Evolutionary conservation across 2,113 vertebrate genomes (phyloP), one percentile per base, ranked within the genome.

Genomic region (Trichomycterus rosablanca): DNA sequence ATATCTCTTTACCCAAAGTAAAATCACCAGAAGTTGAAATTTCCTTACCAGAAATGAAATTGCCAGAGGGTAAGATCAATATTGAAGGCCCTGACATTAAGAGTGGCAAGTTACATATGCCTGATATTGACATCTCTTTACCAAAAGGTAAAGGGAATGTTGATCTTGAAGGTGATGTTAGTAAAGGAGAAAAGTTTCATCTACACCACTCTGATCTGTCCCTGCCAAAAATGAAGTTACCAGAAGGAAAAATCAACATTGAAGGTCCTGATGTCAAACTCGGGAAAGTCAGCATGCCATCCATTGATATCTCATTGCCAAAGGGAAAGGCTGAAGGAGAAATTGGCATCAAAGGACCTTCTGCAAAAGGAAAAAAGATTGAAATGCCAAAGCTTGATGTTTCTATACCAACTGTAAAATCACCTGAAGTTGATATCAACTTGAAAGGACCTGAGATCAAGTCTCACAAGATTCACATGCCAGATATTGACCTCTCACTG

Each of bases 291-390:
- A 70, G 75, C 39, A 72, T 83, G 6, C 82, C 83, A 0, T 67
- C 72, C 16, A 28, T 68, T 3, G 76, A 83, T 32, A 23, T 85
- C 0, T 82, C 81, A 1, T 52, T 88, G 11, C 83, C 82, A 1
- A 82, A 76, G 68, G 62, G 83, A 1, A 76, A 77, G 40, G 7
- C 20, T 54, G 40, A 4, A 16, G 62, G 40, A 7, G 62, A 49
- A n/a, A n/a, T n/a, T n/a, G n/a, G n/a, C n/a, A n/a, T n/a, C n/a
- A n/a, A n/a, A n/a, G n/a, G n/a, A n/a, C n/a, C n/a, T n/a, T n/a
- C n/a, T n/a, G n/a, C n/a, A n/a, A n/a, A n/a, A n/a, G n/a, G n/a
- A n/a, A n/a, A n/a, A n/a, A n/a, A n/a, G n/a, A n/a, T n/a, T n/a
- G n/a, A n/a, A n/a, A n/a, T n/a, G n/a, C n/a, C n/a, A n/a, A n/a